phyloP scores from a whole-genome alignment of 2,113 vertebrate species.

The Saccopteryx leptura region DNA sequence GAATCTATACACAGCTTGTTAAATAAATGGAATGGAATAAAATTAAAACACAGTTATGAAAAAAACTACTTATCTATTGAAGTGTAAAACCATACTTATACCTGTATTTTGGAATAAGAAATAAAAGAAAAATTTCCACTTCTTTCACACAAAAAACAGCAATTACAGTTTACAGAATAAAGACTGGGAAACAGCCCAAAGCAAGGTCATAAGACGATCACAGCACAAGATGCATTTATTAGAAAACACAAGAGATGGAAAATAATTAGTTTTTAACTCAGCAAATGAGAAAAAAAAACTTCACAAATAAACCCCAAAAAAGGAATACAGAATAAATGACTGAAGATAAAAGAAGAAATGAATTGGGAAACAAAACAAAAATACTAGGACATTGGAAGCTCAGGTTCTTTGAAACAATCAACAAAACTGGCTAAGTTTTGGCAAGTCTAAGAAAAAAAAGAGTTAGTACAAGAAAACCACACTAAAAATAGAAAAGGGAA shows the following conservation, averaged over 20 bases:
- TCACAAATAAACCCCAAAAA: background rate
- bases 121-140: background rate
- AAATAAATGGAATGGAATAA: background rate
- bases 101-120: background rate
- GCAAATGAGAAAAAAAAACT: background rate
- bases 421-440: background rate
- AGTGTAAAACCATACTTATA: background rate
- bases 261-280: background rate
- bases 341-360: background rate
- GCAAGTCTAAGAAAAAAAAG: background rate
- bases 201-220: background rate
- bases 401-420: background rate
- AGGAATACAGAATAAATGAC: background rate
- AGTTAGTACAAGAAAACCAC: background rate
- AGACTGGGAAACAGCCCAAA: background rate
- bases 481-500: background rate
- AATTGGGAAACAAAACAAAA: slow-evolving; percentile 19
- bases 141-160: background rate
- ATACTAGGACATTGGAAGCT: background rate
- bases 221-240: background rate
- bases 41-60: background rate
- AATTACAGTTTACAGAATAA: background rate
- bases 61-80: background rate
- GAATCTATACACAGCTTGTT: background rate
- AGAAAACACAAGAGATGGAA: background rate